Base-by-base conservation (phyloP, 1,140 invertebrate species). In the Frieseomelitta varia region DNA sequence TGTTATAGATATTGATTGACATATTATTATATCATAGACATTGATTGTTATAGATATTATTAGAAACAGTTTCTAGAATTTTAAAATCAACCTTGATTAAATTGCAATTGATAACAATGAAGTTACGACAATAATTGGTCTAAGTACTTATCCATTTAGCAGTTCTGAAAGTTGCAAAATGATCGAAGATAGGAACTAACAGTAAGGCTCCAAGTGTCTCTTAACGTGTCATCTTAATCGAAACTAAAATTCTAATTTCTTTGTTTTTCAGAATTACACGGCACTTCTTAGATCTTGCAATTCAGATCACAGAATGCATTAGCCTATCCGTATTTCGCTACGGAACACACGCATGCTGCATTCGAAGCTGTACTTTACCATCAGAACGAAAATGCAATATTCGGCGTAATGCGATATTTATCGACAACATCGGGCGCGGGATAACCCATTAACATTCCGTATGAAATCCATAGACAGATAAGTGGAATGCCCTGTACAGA, bases 391-490 rank as follows among this genome's bases (percentile, higher is more conserved):
- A 51, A 65, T 10, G 24, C 58, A 19, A 77, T 80, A 80, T 55
- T 61, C 39, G 68, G 19, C 4, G n/a, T 34, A 34, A 58, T 79
- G 47, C 24, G 34, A 63, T 61, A 24, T 79, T 71, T 71, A 47
- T 34, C 69, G 47, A 63, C 11, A n/a, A 14, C 51, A 24, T 39
- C n/a, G n/a, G 11, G n/a, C 73, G n/a, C n/a, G 19, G 17, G 19
- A 58, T 51, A 78, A 39, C 27, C 30, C 30, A 69, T 78, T 51
- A 78, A 79, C 75, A 30, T 78, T 78, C 55, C 39, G 39, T 51
- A 78, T 53, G 55, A 83, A 83, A 79, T 83, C 39, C 67, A 19
- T n/a, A 80, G 78, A n/a, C 34, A 69, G 67, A 71, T 71, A 58
- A 83, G 39, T 78, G 75, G 81, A 78, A 78, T 83, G 81, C 74